Evolutionary conservation across 2,888 invertebrate species (phyloP), one percentile per base, ranked within the genome.

Genomic region (Macaria liturata): DNA sequence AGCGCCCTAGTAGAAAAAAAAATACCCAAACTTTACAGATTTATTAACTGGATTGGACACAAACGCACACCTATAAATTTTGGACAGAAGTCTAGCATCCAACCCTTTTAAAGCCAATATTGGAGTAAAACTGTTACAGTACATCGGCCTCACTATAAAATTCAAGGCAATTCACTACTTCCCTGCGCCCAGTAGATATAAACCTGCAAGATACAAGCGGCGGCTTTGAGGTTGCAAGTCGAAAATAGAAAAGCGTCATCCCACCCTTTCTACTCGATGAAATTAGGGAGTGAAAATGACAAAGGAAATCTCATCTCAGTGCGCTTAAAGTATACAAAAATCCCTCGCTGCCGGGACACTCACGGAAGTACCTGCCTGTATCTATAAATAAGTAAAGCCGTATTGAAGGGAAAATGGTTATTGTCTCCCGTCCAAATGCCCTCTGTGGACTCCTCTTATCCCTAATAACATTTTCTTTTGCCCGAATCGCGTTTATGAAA

Each of bases 331-430:
- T 54, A 55, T 55, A 59, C 52, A 59, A 59, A 59, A 59, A 52
- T 52, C 59, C 52, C 59, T 52, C 59, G 45, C 46, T n/a, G 59
- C 20, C 20, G 2, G 55, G 59, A 59, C 59, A 59, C 59, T 59
- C 52, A 52, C 42, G 51, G 46, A 59, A 52, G 55, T 59, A 59
- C 55, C 55, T 59, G 54, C 31, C 59, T 39, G 55, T 55, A 55
- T 55, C 59, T 59, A 59, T 59, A 59, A 59, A 68, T 69, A 70
- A 62, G 68, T 73, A 70, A 68, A 71, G 74, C 68, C 69, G 76
- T 78, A 78, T 76, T 74, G 75, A 75, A 74, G 71, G 73, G 75
- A 69, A 76, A 80, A 80, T 70, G 70, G 74, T 76, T 78, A 80
- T 81, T 77, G 75, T 77, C 73, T 71, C 69, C 69, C 72, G 62